A percentile compares a stretch with the other conserved stretches of the same genome.
Evolutionary conservation across 1,140 invertebrate genomes (phyloP).

Genomic region (Riptortus pedestris): DNA sequence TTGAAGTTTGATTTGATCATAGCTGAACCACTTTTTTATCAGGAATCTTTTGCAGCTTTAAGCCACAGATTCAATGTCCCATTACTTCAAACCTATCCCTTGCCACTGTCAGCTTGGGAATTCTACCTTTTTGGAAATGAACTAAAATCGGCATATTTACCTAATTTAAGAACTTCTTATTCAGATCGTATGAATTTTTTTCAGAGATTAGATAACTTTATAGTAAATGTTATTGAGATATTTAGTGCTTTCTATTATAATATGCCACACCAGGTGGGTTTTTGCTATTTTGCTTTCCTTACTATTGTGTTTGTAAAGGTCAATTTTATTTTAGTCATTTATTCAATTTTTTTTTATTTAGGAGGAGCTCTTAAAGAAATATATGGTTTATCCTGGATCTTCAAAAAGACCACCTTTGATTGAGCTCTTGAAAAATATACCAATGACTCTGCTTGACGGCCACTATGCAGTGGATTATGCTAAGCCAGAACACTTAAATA

Average conservation of each 20-base stretch:
- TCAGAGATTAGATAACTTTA: not conserved
- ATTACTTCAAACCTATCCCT: not conserved
- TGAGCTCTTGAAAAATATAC: not conserved
- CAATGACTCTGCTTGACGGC: not conserved
- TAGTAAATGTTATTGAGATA: too few species aligned
- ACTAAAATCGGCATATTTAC: not conserved
- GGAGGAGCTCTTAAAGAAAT: not conserved
- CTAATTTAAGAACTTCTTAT: not conserved
- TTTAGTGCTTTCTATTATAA: too few species aligned
- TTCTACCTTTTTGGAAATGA: not conserved
- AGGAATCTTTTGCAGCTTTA: not conserved
- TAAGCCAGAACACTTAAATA: not conserved
- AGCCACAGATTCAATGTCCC: not conserved
- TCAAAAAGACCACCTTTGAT: not conserved
- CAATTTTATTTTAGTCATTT: not conserved
- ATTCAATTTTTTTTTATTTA: not conserved
- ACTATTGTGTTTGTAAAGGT: too few species aligned
- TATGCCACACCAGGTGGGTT: too few species aligned
- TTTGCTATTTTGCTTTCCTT: too few species aligned
- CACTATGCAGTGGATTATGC: not conserved
- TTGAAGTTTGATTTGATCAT: not conserved
- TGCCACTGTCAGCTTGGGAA: not conserved
- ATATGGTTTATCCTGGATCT: not conserved
- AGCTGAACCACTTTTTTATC: not conserved
- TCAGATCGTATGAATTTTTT: not conserved